Conservation (phyloP, 1,140 invertebrate species). For the Calycopis cecrops region DNA sequence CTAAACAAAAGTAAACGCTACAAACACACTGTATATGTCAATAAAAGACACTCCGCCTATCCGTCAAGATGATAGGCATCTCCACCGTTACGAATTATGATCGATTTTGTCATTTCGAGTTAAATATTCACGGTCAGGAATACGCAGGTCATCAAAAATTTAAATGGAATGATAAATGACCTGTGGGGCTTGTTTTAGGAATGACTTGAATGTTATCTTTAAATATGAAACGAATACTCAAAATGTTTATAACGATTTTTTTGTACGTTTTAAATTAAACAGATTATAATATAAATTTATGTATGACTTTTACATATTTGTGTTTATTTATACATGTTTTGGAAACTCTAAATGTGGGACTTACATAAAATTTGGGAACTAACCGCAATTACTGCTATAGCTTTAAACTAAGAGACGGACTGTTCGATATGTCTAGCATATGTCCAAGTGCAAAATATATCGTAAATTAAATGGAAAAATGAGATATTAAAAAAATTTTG, state of each 20-base stretch:
- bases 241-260: not conserved
- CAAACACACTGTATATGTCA: slow-evolving; percentile 9
- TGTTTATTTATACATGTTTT: too few species aligned
- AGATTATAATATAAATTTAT: too few species aligned
- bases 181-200: slow-evolving; percentile 2
- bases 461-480: not conserved
- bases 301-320: too few species aligned
- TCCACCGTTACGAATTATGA: slow-evolving; percentile 29
- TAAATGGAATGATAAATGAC: slow-evolving; percentile 9
- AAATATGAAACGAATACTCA: too few species aligned
- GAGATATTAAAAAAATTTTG: not conserved
- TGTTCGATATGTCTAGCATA: too few species aligned
- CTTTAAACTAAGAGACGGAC: too few species aligned
- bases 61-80: slow-evolving; percentile 42
- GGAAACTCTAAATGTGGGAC: too few species aligned
- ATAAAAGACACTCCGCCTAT: slow-evolving; percentile 19
- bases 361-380: too few species aligned
- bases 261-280: too few species aligned
- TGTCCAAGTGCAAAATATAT: too few species aligned
- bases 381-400: too few species aligned
- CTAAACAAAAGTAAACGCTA: not conserved
- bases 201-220: not conserved
- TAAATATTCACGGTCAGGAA: slow-evolving; percentile 20
- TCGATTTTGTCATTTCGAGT: slow-evolving; percentile 31
- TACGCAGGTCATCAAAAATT: slow-evolving; percentile 10